Base-by-base conservation (phyloP, 92 coral and sea anemone genomes). In the Metridium senile region DNA sequence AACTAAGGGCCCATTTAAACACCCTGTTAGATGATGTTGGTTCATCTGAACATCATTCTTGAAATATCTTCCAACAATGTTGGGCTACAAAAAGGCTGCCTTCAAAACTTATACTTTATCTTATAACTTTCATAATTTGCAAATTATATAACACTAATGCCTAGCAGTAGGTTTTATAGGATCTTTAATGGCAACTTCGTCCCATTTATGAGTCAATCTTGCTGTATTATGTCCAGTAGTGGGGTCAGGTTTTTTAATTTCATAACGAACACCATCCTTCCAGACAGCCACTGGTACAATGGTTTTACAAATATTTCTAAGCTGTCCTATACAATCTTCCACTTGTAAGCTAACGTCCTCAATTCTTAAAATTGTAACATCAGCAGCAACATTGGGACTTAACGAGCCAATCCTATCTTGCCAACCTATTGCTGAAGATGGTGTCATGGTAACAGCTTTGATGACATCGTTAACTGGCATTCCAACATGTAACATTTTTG, bases 401-500 rank as follows among this genome's bases (percentile, higher is more conserved):
- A 93, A 70, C 0, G 91, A 82, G 16, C 98, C 98, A 75, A 93
- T 92, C 58, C 26, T 68, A 45, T 79, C 81, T 23, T 74, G 52
- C 67, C 84, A 83, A 10, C 93, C 93, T 71, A 93, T 82, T 13
- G 89, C 97, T 9, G 86, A 58, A 0, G 98, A 97, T 9, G 98
- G 93, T 68, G 85, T 72, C 64, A 78, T 70, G 65, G 98, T 93
- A 39, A 87, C 89, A 22, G 97, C 91, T 39, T 81, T 82, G 56
- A 91, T 78, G 66, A 93, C 82, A 54, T 91, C 89, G 70, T 65
- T n/a, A 52, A 93, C 67, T 31, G 91, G 89, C 97, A 91, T 91
- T 73, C 98, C 98, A 10, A 93, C 82, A 74, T 85, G 87, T 49
- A 91, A 68, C 77, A 90, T 74, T 72, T 91, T 93, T 28, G 97